Evolutionary conservation across 2,888 invertebrate species (phyloP).

Genomic region (Tipula lateralis): DNA sequence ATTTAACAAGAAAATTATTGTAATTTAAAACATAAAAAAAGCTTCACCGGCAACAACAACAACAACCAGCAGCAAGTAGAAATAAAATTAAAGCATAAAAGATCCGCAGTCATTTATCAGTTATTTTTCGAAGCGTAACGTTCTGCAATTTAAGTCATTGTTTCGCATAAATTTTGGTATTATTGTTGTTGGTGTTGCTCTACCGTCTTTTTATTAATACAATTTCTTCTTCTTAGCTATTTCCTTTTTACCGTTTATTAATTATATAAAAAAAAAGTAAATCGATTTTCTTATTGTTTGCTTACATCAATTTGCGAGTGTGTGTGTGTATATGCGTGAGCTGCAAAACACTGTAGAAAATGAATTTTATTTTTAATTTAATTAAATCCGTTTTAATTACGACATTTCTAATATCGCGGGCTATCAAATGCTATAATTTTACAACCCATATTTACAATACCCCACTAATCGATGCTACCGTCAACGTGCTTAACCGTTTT

Average conservation of each 20-base stretch:
- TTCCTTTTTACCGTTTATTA: neutral
- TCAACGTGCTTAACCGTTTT: neutral
- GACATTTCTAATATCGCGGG: neutral
- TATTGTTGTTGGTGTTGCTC: neutral
- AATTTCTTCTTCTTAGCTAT: neutral
- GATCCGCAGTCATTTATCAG: constrained; percentile 24
- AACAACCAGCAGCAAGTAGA: neutral
- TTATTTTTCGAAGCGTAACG: constrained; percentile 14
- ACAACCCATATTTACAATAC: neutral
- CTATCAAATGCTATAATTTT: neutral
- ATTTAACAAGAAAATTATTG: constrained; percentile 2
- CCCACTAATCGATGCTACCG: neutral
- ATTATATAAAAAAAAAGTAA: neutral
- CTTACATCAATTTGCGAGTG: neutral
- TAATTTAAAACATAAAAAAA: neutral
- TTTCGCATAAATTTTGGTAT: neutral
- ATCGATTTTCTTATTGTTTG: neutral
- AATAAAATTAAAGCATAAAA: constrained; percentile 2
- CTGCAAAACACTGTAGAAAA: neutral
- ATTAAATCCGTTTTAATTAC: constrained; percentile 11
- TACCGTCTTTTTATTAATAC: neutral
- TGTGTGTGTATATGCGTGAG: neutral
- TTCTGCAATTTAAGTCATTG: neutral
- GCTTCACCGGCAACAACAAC: neutral
- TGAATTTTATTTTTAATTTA: neutral